Evolutionary conservation across 2,113 vertebrate genomes (phyloP).

Genomic region (Trochalopteron elliotii): DNA sequence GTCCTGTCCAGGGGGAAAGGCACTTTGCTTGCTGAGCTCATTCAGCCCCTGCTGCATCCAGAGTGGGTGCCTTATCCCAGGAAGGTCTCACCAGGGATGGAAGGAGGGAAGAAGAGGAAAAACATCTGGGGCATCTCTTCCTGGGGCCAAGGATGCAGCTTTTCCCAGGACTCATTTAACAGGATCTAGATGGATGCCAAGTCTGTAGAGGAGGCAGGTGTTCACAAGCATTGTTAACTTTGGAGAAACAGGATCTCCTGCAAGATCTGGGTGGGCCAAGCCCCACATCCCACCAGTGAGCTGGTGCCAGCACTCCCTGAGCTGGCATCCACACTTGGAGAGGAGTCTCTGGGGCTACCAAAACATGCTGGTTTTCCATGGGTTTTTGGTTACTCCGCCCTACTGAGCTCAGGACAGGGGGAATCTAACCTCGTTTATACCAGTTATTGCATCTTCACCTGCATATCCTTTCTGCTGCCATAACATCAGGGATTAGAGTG

Average conservation of each 20-base stretch:
- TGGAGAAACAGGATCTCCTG: not conserved
- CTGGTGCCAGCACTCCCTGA: not conserved
- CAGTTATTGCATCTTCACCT: not conserved
- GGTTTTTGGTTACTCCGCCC: not conserved
- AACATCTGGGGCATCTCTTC: not conserved
- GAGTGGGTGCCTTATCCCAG: fast-evolving
- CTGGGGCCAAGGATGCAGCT: not conserved
- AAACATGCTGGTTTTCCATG: fast-evolving
- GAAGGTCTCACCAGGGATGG: not conserved
- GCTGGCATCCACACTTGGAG: not conserved
- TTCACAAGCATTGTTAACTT: not conserved
- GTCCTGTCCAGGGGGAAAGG: not conserved
- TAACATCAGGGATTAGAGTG: fast-evolving
- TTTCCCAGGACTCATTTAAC: not conserved
- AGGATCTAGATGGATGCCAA: not conserved
- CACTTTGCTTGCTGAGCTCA: not conserved
- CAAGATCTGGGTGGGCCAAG: not conserved
- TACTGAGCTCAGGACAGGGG: not conserved
- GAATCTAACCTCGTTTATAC: not conserved
- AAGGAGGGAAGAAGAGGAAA: not conserved
- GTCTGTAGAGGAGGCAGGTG: not conserved
- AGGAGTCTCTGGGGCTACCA: not conserved
- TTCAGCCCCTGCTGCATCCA: not conserved
- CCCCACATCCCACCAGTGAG: not conserved
- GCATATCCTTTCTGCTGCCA: not conserved